A percentile compares a stretch with the other conserved stretches of the same genome.
Conservation (phyloP, 2,888 invertebrate genomes). For the Thereva unica region DNA sequence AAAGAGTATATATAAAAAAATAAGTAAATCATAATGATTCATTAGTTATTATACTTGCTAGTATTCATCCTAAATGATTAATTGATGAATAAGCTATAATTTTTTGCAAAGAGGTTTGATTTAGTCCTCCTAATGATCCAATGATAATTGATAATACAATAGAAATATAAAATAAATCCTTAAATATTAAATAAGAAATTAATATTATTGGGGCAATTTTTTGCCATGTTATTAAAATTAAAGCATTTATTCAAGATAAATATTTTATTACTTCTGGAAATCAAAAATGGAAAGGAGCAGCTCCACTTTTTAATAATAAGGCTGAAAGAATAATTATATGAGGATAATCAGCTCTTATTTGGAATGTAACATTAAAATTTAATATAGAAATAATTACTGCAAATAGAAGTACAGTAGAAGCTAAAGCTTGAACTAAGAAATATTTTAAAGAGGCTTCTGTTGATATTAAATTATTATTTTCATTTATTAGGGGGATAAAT, state of each 20-base stretch:
- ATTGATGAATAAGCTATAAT: slow-evolving; percentile 67
- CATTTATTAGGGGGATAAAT: slow-evolving; percentile 65
- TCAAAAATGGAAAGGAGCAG: slow-evolving; percentile 65
- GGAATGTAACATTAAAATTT: slow-evolving; percentile 49
- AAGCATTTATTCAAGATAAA: slow-evolving; percentile 62
- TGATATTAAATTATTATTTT: slow-evolving; percentile 59
- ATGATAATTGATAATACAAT: slow-evolving; percentile 60
- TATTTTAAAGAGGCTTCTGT: slow-evolving; percentile 66
- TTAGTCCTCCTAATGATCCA: slow-evolving; percentile 61
- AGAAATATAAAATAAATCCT: slow-evolving; percentile 58
- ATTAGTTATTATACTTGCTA: slow-evolving; percentile 58
- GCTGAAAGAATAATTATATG: slow-evolving; percentile 56
- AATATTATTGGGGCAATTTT: slow-evolving; percentile 67
- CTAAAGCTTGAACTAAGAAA: slow-evolving; percentile 64
- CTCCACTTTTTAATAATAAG: slow-evolving; percentile 63
- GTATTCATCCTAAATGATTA: slow-evolving; percentile 66
- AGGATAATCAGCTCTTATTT: slow-evolving; percentile 47
- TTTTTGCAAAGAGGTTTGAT: slow-evolving; percentile 64
- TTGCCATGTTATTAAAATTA: slow-evolving; percentile 67
- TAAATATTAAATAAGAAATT: slow-evolving; percentile 59
- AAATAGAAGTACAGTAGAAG: slow-evolving; percentile 63
- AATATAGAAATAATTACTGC: slow-evolving; percentile 52
- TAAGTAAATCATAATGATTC: slow-evolving; percentile 60
- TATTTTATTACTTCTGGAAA: slow-evolving; percentile 65
- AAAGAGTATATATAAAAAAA: slow-evolving; percentile 59